Percentiles rank a stretch among this genome's conserved stretches.
Conservation (phyloP, 2,113 vertebrate genomes). For the Anoplopoma fimbria region DNA sequence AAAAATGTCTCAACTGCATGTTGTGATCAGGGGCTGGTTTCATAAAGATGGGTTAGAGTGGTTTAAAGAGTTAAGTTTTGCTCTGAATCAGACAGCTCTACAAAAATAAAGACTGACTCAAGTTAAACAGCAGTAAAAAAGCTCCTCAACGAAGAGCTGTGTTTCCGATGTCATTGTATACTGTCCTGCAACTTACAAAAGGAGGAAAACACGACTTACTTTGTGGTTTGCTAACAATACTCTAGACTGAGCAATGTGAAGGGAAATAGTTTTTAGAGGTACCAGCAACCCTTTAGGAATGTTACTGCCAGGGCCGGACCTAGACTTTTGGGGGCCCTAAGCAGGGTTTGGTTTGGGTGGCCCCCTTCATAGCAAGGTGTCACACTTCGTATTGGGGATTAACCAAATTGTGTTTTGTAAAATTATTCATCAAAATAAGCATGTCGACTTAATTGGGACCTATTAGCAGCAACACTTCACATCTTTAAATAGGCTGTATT, state of each 20-base stretch:
- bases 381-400: neutral
- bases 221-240: conserved; percentile 29
- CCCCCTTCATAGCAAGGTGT: neutral
- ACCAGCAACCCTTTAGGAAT: conserved; percentile 33
- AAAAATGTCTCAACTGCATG: conserved; percentile 63
- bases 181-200: conserved; percentile 19
- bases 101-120: conserved; percentile 5
- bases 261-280: conserved; percentile 42
- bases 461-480: neutral
- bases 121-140: neutral
- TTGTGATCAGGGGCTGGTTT: conserved; percentile 45
- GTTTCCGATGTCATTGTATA: neutral
- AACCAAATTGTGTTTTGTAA: neutral
- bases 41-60: conserved; percentile 20
- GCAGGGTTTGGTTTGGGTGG: neutral
- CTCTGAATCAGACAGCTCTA: conserved; percentile 15
- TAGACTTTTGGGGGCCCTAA: neutral
- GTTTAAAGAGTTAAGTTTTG: neutral
- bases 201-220: conserved; percentile 18
- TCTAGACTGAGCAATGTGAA: conserved; percentile 9
- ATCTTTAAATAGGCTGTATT: neutral
- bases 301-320: neutral
- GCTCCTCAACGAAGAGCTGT: neutral
- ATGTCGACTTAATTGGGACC: neutral
- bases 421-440: neutral